A percentile compares a stretch with the other conserved stretches of the same genome.
Conservation (phyloP, 2,113 vertebrate species). For the Myiozetetes cayanensis region DNA sequence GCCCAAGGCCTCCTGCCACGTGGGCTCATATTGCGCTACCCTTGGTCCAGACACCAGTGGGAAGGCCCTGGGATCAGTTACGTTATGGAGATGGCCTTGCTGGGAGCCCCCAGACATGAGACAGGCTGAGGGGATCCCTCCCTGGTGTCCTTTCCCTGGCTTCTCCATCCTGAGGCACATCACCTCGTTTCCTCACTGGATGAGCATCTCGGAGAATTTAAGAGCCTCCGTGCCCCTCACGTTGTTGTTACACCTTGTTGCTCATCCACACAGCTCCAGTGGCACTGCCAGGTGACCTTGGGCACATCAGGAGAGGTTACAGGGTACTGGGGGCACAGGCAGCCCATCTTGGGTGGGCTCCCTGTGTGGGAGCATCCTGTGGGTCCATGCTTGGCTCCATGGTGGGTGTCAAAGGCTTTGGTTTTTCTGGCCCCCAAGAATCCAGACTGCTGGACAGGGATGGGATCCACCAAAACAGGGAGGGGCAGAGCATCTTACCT, state of each 20-base stretch:
- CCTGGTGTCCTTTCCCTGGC: rapidly evolving
- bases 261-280: background rate
- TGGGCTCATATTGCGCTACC: background rate
- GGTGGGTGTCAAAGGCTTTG: rapidly evolving
- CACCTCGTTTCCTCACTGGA: rapidly evolving
- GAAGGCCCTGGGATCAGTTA: background rate
- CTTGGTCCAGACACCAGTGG: background rate
- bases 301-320: background rate
- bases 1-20: background rate
- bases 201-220: rapidly evolving
- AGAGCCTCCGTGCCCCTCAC: background rate
- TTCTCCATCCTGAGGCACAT: background rate
- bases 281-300: background rate
- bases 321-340: background rate
- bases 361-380: background rate
- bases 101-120: rapidly evolving
- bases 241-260: background rate
- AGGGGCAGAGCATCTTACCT: background rate
- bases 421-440: background rate
- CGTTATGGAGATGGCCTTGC: background rate
- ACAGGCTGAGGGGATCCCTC: rapidly evolving
- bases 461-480: background rate
- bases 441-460: background rate
- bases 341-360: background rate
- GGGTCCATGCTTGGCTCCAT: rapidly evolving